Percentiles rank a stretch among this genome's conserved stretches.
Evolutionary conservation across 2,888 invertebrate genomes (phyloP).

Genomic region (Melipona beecheii): DNA sequence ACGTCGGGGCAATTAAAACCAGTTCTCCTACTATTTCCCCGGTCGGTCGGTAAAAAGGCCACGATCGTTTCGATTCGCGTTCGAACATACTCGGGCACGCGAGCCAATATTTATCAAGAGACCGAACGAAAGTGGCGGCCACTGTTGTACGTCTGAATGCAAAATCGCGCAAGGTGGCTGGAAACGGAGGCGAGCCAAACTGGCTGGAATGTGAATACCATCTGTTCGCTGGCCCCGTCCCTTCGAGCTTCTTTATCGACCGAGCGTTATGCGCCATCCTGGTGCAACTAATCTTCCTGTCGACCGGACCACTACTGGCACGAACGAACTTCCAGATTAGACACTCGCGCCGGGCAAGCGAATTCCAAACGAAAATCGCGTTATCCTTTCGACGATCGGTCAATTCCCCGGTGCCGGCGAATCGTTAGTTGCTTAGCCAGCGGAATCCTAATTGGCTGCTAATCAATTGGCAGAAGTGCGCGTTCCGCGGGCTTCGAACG

Average conservation of each 20-base stretch:
- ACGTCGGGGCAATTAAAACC: conserved; percentile 8
- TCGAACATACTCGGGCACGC: conserved; percentile 25
- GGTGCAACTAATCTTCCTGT: conserved; percentile 42
- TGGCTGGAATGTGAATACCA: conserved; percentile 45
- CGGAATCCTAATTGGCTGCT: background rate
- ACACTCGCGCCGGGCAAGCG: conserved; percentile 4
- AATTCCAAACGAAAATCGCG: conserved; percentile 13
- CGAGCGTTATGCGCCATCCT: conserved; percentile 26
- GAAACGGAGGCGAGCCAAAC: conserved; percentile 36
- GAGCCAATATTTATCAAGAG: conserved; percentile 38
- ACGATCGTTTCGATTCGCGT: background rate
- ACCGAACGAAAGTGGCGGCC: conserved; percentile 44
- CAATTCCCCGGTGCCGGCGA: background rate
- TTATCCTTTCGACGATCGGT: background rate
- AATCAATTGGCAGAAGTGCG: background rate
- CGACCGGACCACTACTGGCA: conserved; percentile 8
- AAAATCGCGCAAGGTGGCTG: conserved; percentile 38
- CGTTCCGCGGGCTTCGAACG: background rate
- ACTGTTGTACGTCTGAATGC: conserved; percentile 51
- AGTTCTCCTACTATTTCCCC: background rate
- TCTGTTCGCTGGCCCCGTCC: conserved; percentile 36
- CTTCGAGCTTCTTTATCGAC: conserved; percentile 40
- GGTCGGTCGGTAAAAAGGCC: conserved; percentile 1
- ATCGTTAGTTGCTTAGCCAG: background rate
- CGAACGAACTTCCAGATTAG: conserved; percentile 36